These are phyloP conservation scores for Encarsia formosa DNA, from an alignment of 2,888 invertebrate genomes.

Conservation along the genomic window DNA sequence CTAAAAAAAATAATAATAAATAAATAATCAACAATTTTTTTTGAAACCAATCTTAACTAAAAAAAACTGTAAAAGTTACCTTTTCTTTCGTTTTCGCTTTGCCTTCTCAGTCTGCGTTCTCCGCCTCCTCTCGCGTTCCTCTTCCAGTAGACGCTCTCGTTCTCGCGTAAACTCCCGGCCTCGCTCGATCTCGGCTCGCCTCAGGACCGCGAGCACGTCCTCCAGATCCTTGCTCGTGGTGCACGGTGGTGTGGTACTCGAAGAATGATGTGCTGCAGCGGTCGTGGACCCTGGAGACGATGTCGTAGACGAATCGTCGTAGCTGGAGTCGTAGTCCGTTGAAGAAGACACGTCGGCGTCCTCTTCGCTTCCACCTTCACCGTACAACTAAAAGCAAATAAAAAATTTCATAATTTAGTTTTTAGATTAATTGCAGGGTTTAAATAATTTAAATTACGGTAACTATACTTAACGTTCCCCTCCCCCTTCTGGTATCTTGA, in stretches of 20 bases:
- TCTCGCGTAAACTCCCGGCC: constrained; percentile 24
- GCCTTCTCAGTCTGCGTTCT: background rate
- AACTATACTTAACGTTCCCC: too few species aligned
- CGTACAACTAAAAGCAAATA: constrained; percentile 35
- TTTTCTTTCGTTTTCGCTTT: background rate
- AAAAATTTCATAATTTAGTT: background rate
- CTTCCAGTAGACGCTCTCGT: constrained; percentile 3
- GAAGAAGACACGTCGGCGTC: constrained; percentile 32
- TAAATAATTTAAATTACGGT: too few species aligned
- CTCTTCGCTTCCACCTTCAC: constrained; percentile 34
- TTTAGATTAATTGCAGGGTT: too few species aligned
- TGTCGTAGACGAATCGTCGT: constrained; percentile 22
- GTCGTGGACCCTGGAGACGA: background rate
- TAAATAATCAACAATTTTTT: too few species aligned
- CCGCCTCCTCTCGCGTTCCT: background rate
- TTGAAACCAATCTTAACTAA: too few species aligned
- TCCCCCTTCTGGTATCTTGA: too few species aligned
- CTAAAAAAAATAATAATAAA: too few species aligned
- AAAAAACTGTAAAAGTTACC: too few species aligned
- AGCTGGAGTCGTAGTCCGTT: constrained; percentile 37
- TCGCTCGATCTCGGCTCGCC: constrained; percentile 23
- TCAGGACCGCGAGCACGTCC: constrained; percentile 31
- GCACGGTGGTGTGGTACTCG: constrained; percentile 2
- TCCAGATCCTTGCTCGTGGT: constrained; percentile 29
- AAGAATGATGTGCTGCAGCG: background rate